Percentiles rank a stretch among this genome's conserved stretches.
phyloP scores from a whole-genome alignment of 2,888 invertebrate genomes.

The Fabriciana adippe region DNA sequence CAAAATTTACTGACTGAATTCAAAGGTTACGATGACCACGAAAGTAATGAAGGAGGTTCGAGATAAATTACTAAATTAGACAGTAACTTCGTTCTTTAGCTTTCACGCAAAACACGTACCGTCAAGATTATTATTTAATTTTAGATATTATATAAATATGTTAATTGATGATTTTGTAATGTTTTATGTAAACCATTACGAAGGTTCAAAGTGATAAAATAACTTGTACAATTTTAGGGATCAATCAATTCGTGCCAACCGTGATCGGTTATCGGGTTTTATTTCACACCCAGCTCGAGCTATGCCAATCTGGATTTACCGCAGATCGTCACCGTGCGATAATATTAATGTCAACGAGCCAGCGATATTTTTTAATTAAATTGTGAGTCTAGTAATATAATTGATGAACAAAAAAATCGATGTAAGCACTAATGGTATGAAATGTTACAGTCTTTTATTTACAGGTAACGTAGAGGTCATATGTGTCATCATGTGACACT shows the following conservation, averaged over 20 bases:
- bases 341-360: slow-evolving; percentile 43
- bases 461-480: too few species aligned
- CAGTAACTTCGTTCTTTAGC: too few species aligned
- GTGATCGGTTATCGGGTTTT: slow-evolving; percentile 60
- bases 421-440: neutral
- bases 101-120: too few species aligned
- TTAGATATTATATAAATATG: too few species aligned
- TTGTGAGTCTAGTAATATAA: slow-evolving; percentile 17
- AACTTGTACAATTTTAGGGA: slow-evolving; percentile 9
- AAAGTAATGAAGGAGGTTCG: too few species aligned
- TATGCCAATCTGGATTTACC: slow-evolving; percentile 55
- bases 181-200: neutral
- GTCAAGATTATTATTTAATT: too few species aligned
- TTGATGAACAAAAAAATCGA: neutral
- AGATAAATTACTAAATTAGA: too few species aligned
- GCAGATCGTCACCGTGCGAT: slow-evolving; percentile 59
- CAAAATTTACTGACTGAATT: neutral
- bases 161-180: neutral
- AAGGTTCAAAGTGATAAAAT: neutral
- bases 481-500: too few species aligned
- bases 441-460: neutral
- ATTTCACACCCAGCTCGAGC: slow-evolving; percentile 54
- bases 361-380: slow-evolving; percentile 41
- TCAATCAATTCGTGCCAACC: slow-evolving; percentile 52
- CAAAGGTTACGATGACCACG: too few species aligned